These are phyloP conservation scores for Hyperoodon ampullatus DNA, from an alignment of 2,113 vertebrate species.

Conservation along the genomic window DNA sequence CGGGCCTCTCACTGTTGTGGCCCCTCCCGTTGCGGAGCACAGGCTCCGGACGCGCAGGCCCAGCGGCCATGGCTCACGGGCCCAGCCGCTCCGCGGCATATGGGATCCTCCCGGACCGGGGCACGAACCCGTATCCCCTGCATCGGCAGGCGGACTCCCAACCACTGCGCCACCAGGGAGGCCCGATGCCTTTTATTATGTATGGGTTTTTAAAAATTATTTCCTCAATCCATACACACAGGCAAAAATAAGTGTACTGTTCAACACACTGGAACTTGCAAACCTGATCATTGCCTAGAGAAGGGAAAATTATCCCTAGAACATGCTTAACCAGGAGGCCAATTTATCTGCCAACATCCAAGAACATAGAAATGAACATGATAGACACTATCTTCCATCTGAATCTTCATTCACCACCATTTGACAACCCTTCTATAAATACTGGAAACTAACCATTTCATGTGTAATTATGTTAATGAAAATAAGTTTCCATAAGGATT, in stretches of 20 bases:
- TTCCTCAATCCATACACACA: conserved; percentile 7
- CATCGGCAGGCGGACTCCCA: too few relatives aligned
- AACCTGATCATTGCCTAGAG: background rate
- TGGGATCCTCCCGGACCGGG: too few relatives aligned
- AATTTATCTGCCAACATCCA: conserved; percentile 91
- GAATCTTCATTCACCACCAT: conserved; percentile 93
- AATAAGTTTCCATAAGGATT: background rate
- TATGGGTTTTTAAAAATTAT: conserved; percentile 1
- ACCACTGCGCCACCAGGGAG: too few relatives aligned
- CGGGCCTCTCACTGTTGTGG: too few relatives aligned
- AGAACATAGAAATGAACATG: conserved; percentile 93
- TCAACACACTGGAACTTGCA: background rate
- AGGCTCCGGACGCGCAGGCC: too few relatives aligned
- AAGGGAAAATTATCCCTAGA: background rate
- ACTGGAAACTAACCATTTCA: background rate
- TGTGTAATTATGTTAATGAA: background rate
- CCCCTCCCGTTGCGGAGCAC: too few relatives aligned
- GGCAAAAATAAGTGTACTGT: background rate
- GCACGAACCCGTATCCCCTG: too few relatives aligned
- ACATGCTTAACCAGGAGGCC: conserved; percentile 91
- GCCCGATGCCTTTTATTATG: conserved; percentile 63
- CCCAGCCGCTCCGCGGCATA: too few relatives aligned
- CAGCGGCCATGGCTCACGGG: too few relatives aligned
- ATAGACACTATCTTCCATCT: conserved; percentile 94
- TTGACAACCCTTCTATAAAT: conserved; percentile 87